Evolutionary conservation across 2,888 invertebrate species (phyloP).

Genomic region (Sminthurides aquaticus): DNA sequence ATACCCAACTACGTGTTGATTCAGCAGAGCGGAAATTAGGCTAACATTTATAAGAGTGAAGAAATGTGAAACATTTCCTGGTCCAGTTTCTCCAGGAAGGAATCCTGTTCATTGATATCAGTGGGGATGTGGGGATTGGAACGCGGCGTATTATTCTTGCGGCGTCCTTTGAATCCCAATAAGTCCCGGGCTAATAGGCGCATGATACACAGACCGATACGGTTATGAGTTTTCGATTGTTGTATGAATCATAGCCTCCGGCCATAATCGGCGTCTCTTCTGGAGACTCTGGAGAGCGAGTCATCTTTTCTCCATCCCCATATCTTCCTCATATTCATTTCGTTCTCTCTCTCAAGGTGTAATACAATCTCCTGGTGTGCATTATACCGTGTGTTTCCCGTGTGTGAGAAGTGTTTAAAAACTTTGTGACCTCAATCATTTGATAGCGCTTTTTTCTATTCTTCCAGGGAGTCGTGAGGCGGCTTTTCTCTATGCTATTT

Average conservation of each 20-base stretch:
- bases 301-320: too few species aligned
- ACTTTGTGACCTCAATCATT: neutral
- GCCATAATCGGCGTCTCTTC: neutral
- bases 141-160: too few species aligned
- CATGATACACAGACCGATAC: neutral
- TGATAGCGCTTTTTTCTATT: constrained; percentile 6
- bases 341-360: too few species aligned
- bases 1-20: too few species aligned
- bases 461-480: constrained; percentile 79
- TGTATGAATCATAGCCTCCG: neutral
- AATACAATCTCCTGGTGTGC: neutral
- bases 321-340: too few species aligned
- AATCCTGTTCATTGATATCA: too few species aligned
- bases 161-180: constrained; percentile 16
- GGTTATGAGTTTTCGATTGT: neutral
- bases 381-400: neutral
- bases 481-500: constrained; percentile 87
- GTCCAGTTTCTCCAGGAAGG: too few species aligned
- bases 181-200: neutral
- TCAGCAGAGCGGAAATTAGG: too few species aligned
- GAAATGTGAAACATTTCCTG: too few species aligned
- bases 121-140: neutral
- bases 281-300: too few species aligned
- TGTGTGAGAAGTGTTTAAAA: neutral
- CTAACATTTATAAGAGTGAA: too few species aligned